Base-by-base conservation (phyloP, 2,888 invertebrate genomes). In the Tinea semifulvella region DNA sequence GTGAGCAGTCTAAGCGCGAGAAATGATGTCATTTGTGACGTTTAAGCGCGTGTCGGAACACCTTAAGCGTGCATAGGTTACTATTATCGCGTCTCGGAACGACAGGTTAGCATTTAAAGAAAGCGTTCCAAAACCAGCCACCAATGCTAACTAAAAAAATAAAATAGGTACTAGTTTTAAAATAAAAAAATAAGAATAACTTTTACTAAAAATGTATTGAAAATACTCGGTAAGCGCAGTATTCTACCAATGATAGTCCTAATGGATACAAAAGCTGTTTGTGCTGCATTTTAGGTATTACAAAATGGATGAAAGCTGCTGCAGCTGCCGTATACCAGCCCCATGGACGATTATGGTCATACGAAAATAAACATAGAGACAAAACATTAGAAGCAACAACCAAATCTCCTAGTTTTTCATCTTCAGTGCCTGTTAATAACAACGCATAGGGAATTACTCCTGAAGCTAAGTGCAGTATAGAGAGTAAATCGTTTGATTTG, bases 241-340 rank as follows among this genome's bases (percentile, higher is more conserved):
- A 74, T 26, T 73, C 68, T 61, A 73, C 63, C 5, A 71, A 19
- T 0, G 70, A 65, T 44, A 77, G 48, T 0, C 62, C 56, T 3
- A 77, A 35, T 0, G 76, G 76, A 45, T 70, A 76, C 16, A 68
- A n/a, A 1, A 72, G 46, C n/a, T n/a, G n/a, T 43, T 62, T 68
- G 0, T 52, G 49, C 0, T 53, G 43, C 27, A 57, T 47, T 20
- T 60, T 55, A 0, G 62, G 59, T 0, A 58, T 49, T 4, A 63
- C 20, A 18, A 67, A 72, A 48, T 74, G 76, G 0, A 76, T 63
- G 13, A 72, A 38, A 1, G 67, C 26, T 0, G 61, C 68, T 0
- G 66, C 65, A 0, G 58, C 74, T 0, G 73, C 72, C 0, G 73
- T 68, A 18, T 61, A 75, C 66, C 67, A 74, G 0, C 69, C 76